Conservation (phyloP, 2,888 invertebrate species). For the Shargacucullia verbasci region DNA sequence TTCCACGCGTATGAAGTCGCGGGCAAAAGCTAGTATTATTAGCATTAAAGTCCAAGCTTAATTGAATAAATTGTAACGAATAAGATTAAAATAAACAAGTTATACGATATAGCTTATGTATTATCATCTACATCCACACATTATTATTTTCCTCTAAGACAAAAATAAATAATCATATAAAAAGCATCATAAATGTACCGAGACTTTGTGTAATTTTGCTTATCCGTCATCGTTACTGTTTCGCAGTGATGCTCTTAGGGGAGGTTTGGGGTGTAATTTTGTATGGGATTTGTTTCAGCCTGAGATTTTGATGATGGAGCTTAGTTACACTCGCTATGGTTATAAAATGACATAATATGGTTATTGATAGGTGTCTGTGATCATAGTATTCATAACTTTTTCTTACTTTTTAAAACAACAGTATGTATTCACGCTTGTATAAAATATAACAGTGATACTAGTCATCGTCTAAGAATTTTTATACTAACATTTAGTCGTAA, state of each 20-base stretch:
- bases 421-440: too few species aligned
- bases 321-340: too few species aligned
- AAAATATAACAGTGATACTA: too few species aligned
- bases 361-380: too few species aligned
- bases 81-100: not conserved
- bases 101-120: not conserved
- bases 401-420: too few species aligned
- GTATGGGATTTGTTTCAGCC: conserved; percentile 37
- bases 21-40: too few species aligned
- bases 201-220: conserved; percentile 47
- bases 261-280: conserved; percentile 43
- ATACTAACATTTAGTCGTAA: too few species aligned
- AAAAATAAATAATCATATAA: conserved; percentile 24
- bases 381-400: too few species aligned
- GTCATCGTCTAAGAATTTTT: too few species aligned
- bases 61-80: not conserved
- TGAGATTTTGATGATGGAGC: conserved; percentile 40
- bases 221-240: conserved; percentile 58
- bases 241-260: conserved; percentile 46
- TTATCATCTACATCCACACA: conserved; percentile 1
- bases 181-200: conserved; percentile 38
- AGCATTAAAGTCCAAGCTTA: too few species aligned
- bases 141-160: conserved; percentile 7
- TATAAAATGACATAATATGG: too few species aligned
- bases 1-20: too few species aligned